Conservation (phyloP, 2,113 vertebrate genomes). For the Trinectes maculatus region DNA sequence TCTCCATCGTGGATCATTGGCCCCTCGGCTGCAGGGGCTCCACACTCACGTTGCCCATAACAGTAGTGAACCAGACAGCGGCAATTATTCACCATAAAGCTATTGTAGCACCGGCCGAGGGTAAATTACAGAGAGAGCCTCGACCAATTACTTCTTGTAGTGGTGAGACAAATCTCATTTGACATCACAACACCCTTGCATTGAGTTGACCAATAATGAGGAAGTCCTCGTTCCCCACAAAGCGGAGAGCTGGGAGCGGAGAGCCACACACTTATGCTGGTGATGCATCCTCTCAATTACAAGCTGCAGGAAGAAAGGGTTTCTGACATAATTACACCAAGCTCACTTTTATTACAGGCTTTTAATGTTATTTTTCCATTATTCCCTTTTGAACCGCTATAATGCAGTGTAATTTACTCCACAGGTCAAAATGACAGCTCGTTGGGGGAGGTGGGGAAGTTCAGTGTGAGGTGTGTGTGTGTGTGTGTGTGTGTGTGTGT, state of each 20-base stretch:
- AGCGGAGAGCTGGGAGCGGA: conserved; percentile 27
- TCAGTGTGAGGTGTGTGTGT: too few relatives aligned
- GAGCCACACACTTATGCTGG: conserved; percentile 44
- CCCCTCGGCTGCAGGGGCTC: conserved; percentile 44
- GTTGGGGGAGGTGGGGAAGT: too few relatives aligned
- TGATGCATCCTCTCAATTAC: conserved; percentile 53
- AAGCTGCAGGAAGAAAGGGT: conserved; percentile 31
- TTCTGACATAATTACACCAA: conserved; percentile 31
- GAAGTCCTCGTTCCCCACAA: conserved; percentile 42
- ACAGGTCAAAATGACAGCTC: conserved; percentile 11
- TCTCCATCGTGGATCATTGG: conserved; percentile 33
- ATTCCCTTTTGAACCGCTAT: conserved; percentile 20
- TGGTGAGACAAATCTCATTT: conserved; percentile 77
- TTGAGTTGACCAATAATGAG: conserved; percentile 73
- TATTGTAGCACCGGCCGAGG: conserved; percentile 51
- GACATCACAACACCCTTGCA: conserved; percentile 68
- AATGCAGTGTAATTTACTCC: conserved; percentile 13
- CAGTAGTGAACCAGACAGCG: conserved; percentile 65
- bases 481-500: too few relatives aligned
- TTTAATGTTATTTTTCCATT: conserved; percentile 34
- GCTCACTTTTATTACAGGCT: conserved; percentile 26
- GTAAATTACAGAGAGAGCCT: conserved; percentile 72
- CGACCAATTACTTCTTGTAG: conserved; percentile 75
- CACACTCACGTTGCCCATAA: conserved; percentile 43
- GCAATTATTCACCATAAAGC: conserved; percentile 78